Percentiles rank a stretch among this genome's conserved stretches.
Evolutionary conservation across 2,888 invertebrate species (phyloP).

Genomic region (Eledone cirrhosa): DNA sequence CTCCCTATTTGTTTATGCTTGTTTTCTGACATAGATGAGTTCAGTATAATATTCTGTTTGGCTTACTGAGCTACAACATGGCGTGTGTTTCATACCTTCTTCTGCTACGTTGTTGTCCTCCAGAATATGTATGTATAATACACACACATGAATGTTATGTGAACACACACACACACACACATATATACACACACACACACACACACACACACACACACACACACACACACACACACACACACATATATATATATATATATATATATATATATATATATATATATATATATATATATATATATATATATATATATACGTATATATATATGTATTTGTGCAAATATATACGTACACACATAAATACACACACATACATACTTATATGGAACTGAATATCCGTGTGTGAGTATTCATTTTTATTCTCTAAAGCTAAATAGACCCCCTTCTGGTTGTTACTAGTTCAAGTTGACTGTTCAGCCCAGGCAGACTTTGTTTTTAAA

Average conservation of each 20-base stretch:
- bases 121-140: neutral
- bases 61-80: too few relatives aligned
- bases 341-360: neutral
- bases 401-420: neutral
- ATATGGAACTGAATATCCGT: neutral
- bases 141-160: neutral
- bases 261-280: neutral
- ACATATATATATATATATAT: neutral
- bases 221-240: too few relatives aligned
- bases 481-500: neutral
- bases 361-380: neutral
- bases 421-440: neutral
- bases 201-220: neutral
- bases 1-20: too few relatives aligned
- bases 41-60: too few relatives aligned
- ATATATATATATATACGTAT: neutral
- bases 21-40: too few relatives aligned
- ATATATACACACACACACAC: neutral
- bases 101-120: too few relatives aligned
- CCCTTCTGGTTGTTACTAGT: neutral
- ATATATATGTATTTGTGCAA: neutral
- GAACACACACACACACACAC: neutral
- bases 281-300: neutral
- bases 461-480: slow-evolving; percentile 11
- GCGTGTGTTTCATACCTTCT: too few relatives aligned